These are phyloP conservation scores for Poicephalus meyeri DNA, from an alignment of 2,113 vertebrate genomes.

Conservation along the genomic window DNA sequence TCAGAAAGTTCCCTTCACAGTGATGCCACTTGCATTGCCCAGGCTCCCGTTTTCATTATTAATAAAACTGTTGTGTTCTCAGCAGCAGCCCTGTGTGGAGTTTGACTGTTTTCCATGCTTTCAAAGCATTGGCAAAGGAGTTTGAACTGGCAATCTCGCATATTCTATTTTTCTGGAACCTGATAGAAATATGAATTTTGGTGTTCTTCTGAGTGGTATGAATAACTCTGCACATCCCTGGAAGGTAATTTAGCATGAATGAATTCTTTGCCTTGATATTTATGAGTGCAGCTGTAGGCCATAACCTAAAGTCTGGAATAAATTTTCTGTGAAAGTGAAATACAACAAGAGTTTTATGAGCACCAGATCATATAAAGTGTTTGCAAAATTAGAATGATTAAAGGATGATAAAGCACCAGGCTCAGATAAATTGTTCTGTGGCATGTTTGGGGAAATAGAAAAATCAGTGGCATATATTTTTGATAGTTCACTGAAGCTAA, in stretches of 20 bases:
- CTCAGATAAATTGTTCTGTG: constrained; percentile 17
- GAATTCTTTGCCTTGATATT: constrained; percentile 56
- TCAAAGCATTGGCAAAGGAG: neutral
- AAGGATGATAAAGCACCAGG: constrained; percentile 40
- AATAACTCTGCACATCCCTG: constrained; percentile 43
- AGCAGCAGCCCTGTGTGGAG: neutral
- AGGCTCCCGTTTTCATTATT: too few species aligned
- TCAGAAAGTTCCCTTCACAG: too few species aligned
- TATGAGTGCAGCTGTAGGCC: constrained; percentile 62
- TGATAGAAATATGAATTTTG: constrained; percentile 40
- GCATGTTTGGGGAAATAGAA: neutral
- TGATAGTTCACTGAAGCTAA: neutral
- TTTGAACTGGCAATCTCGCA: neutral
- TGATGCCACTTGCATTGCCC: too few species aligned
- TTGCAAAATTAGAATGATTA: constrained; percentile 60
- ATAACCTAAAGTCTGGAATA: constrained; percentile 64
- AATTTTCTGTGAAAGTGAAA: constrained; percentile 61
- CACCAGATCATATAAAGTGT: constrained; percentile 48
- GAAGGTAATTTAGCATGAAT: constrained; percentile 60
- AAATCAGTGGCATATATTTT: neutral
- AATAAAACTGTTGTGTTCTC: neutral
- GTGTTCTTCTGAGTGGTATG: constrained; percentile 35
- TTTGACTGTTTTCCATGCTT: neutral
- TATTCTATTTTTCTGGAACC: neutral
- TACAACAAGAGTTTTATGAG: constrained; percentile 53